Evolutionary conservation across 2,797 vertebrate genomes (phyloP).

Genomic region (Brachymystax lenok): DNA sequence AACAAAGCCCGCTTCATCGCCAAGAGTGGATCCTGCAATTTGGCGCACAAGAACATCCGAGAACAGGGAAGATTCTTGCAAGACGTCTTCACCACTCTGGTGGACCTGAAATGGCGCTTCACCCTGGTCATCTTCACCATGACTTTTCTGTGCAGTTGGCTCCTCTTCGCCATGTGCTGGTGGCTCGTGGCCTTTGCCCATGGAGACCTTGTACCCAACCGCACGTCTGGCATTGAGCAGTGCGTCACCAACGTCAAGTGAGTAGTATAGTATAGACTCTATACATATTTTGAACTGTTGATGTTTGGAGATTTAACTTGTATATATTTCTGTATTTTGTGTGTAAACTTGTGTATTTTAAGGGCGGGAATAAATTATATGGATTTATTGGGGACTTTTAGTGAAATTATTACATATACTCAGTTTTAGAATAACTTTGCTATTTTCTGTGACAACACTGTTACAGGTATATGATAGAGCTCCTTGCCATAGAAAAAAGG

Average conservation of each 20-base stretch:
- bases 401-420: neutral
- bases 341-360: neutral
- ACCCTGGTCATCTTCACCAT: conserved; percentile 97
- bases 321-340: neutral
- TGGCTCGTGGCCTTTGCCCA: conserved; percentile 96
- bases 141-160: conserved; percentile 97
- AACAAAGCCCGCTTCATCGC: conserved; percentile 96
- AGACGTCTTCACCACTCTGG: conserved; percentile 97
- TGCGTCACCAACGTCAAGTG: conserved; percentile 93
- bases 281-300: neutral
- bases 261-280: conserved; percentile 26
- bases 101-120: conserved; percentile 97
- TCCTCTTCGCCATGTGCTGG: conserved; percentile 97
- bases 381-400: neutral
- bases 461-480: neutral
- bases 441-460: neutral
- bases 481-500: too few relatives aligned
- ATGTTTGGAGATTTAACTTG: neutral
- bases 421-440: neutral
- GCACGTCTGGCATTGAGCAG: conserved; percentile 51
- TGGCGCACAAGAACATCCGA: conserved; percentile 98
- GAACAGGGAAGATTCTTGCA: conserved; percentile 96
- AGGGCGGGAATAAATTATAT: neutral
- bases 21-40: conserved; percentile 94
- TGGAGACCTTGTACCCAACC: conserved; percentile 83